Conservation (phyloP, 2,797 vertebrate species). For the Bovichtus variegatus region DNA sequence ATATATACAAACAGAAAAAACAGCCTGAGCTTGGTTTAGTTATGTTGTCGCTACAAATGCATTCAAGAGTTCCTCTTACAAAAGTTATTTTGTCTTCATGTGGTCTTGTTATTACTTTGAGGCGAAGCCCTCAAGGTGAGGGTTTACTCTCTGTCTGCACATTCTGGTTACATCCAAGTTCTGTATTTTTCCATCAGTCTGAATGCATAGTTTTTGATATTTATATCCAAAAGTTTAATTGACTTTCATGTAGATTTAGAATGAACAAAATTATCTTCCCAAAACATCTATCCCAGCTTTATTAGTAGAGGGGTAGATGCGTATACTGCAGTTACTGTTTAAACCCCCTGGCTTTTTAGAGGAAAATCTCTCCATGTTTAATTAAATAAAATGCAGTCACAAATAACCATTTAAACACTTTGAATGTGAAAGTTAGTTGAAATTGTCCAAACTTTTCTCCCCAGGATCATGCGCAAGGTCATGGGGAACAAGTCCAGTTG, state of each 20-base stretch:
- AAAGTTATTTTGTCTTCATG: no score
- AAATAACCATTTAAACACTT: neutral
- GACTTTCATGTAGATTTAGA: no score
- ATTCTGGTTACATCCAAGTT: no score
- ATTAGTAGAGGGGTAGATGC: neutral
- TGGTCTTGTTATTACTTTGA: no score
- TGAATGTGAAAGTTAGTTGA: neutral
- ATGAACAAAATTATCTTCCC: neutral
- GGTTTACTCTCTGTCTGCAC: no score
- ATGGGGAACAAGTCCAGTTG: conserved; percentile 99
- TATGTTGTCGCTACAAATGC: no score
- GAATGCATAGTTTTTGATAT: conserved; percentile 6
- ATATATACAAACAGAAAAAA: no score
- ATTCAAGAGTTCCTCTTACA: no score
- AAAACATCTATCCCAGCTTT: neutral
- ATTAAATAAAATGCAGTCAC: neutral
- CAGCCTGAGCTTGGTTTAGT: no score
- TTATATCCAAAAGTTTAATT: neutral
- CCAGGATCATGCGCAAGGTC: conserved; percentile 98
- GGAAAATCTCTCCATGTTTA: neutral
- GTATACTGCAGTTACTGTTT: neutral
- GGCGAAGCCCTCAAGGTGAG: no score
- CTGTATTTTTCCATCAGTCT: no score
- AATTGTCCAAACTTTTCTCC: conserved; percentile 2
- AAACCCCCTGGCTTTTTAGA: neutral